phyloP scores from a whole-genome alignment of 2,888 invertebrate genomes.

The Perizoma flavofasciatum region DNA sequence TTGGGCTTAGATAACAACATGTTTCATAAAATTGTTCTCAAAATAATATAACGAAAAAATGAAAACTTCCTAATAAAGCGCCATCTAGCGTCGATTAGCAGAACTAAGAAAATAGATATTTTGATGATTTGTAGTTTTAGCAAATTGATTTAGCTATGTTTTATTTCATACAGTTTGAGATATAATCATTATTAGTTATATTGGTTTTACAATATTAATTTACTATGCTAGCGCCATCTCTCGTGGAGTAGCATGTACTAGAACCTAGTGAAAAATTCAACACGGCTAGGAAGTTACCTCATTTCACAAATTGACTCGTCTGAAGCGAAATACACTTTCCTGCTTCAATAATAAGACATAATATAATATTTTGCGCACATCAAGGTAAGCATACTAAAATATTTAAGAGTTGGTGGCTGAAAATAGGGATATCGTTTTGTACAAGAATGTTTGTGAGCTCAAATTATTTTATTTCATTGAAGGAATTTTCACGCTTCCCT shows the following conservation, averaged over 20 bases:
- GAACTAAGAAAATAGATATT: constrained; percentile 6
- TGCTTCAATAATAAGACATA: constrained; percentile 38
- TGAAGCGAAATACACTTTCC: constrained; percentile 50
- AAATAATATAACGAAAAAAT: too few species aligned
- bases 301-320: constrained; percentile 53
- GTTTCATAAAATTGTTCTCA: too few species aligned
- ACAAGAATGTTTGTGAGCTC: constrained; percentile 45
- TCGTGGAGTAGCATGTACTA: constrained; percentile 43
- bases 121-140: neutral
- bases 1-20: too few species aligned
- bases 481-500: constrained; percentile 17
- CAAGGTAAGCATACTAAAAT: constrained; percentile 67
- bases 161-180: too few species aligned
- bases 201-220: neutral
- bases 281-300: constrained; percentile 65
- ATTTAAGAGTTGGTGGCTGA: constrained; percentile 61
- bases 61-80: constrained; percentile 4
- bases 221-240: constrained; percentile 13
- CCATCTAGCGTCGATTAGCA: constrained; percentile 32
- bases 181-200: too few species aligned
- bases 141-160: too few species aligned
- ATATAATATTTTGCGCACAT: constrained; percentile 39
- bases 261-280: constrained; percentile 65
- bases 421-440: constrained; percentile 60
- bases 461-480: constrained; percentile 43